phyloP scores from a whole-genome alignment of 2,797 vertebrate species.

The Lemur catta region DNA sequence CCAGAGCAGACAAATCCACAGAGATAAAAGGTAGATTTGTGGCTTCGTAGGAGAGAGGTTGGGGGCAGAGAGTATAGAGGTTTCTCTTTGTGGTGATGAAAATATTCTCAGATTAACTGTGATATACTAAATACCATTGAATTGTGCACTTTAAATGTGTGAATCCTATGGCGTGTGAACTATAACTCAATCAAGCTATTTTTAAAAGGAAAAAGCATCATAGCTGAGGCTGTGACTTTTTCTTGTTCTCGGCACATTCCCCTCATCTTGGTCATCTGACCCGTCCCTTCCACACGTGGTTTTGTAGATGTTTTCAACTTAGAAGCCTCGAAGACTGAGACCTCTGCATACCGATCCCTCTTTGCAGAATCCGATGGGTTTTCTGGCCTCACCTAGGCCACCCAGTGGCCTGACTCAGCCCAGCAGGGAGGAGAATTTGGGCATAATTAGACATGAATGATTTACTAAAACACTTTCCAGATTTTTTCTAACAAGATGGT shows the following conservation, averaged over 20 bases:
- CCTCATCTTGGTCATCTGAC: not conserved
- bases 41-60: accelerated
- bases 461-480: not conserved
- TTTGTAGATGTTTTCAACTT: not conserved
- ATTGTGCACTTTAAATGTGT: not conserved
- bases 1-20: not conserved
- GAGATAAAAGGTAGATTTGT: not conserved
- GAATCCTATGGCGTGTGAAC: not conserved
- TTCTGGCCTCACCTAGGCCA: not conserved
- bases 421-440: not conserved
- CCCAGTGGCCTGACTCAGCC: not conserved
- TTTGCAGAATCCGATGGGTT: too few relatives aligned
- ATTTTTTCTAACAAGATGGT: too few relatives aligned
- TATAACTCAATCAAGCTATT: not conserved
- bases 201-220: not conserved
- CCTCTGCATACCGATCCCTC: not conserved
- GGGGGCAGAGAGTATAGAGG: accelerated
- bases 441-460: accelerated
- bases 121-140: not conserved
- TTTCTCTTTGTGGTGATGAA: not conserved
- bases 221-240: not conserved
- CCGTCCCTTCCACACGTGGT: not conserved
- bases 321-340: not conserved
- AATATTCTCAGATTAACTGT: not conserved
- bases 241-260: not conserved